These are phyloP conservation scores for Tethea ocularis DNA, from an alignment of 2,888 invertebrate genomes.

Conservation along the genomic window DNA sequence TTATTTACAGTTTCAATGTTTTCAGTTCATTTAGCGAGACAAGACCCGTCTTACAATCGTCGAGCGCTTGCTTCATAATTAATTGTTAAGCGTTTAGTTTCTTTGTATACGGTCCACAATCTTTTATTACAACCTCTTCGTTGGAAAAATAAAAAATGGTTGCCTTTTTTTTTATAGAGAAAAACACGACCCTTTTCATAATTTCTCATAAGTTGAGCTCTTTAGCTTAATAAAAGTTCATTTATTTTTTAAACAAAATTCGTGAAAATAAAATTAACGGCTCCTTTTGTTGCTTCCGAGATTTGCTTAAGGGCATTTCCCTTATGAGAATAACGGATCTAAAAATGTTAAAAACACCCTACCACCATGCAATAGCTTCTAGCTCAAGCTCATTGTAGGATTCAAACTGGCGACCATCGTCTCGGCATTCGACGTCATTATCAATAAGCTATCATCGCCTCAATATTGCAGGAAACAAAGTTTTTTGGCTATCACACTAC, in stretches of 20 bases:
- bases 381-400: no score
- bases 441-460: no score
- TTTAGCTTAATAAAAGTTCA: slow-evolving; percentile 9
- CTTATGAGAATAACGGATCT: background rate
- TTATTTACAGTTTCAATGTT: slow-evolving; percentile 19
- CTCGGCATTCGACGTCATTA: no score
- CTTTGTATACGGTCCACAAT: slow-evolving; percentile 12
- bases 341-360: no score
- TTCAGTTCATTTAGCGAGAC: slow-evolving; percentile 33
- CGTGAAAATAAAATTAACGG: background rate
- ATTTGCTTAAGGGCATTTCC: background rate
- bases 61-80: slow-evolving; percentile 29
- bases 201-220: slow-evolving; percentile 6
- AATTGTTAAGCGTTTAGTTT: slow-evolving; percentile 37
- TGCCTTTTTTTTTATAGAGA: background rate
- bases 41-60: slow-evolving; percentile 27
- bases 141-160: background rate
- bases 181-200: slow-evolving; percentile 6
- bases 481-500: no score
- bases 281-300: background rate
- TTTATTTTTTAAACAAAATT: slow-evolving; percentile 5
- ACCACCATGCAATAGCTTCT: no score
- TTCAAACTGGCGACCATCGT: no score
- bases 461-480: no score
- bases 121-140: background rate